Evolutionary conservation across 1,140 invertebrate genomes (phyloP).

Genomic region (Drosophila carrolli): DNA sequence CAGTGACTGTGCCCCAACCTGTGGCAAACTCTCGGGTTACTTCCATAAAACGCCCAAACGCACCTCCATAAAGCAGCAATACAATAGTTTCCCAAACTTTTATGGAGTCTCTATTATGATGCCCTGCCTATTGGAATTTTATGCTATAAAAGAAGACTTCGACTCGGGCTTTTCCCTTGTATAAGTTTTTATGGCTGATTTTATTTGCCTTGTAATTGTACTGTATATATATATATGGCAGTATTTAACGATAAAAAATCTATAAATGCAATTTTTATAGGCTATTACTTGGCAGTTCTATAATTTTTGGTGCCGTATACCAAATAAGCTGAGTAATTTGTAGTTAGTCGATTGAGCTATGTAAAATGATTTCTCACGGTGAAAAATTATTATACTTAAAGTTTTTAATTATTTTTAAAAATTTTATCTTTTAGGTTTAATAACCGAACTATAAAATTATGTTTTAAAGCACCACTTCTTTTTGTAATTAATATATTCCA

Average conservation of each 20-base stretch:
- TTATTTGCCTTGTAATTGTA: constrained; percentile 18
- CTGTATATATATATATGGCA: background rate
- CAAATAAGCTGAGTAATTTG: too few relatives aligned
- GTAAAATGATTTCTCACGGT: too few relatives aligned
- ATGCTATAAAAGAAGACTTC: constrained; percentile 4
- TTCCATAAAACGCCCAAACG: constrained; percentile 6
- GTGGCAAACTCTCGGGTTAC: constrained; percentile 5
- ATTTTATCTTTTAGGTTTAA: too few relatives aligned
- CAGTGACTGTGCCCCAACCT: constrained; percentile 5
- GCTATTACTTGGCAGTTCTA: background rate
- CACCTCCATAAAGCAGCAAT: background rate
- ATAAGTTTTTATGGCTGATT: constrained; percentile 16
- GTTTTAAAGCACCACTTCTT: too few relatives aligned
- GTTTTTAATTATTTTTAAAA: too few relatives aligned
- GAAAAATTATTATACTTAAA: too few relatives aligned
- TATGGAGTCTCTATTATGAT: background rate
- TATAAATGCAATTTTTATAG: constrained; percentile 1
- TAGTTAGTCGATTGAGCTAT: too few relatives aligned
- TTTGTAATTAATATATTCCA: too few relatives aligned
- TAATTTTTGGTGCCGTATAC: background rate
- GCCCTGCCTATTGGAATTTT: constrained; percentile 1
- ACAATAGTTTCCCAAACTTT: constrained; percentile 14
- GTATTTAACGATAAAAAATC: background rate
- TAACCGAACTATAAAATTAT: too few relatives aligned
- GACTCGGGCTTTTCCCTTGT: background rate